Base-by-base conservation (phyloP, 2,888 invertebrate genomes). In the Leistus spinibarbis region DNA sequence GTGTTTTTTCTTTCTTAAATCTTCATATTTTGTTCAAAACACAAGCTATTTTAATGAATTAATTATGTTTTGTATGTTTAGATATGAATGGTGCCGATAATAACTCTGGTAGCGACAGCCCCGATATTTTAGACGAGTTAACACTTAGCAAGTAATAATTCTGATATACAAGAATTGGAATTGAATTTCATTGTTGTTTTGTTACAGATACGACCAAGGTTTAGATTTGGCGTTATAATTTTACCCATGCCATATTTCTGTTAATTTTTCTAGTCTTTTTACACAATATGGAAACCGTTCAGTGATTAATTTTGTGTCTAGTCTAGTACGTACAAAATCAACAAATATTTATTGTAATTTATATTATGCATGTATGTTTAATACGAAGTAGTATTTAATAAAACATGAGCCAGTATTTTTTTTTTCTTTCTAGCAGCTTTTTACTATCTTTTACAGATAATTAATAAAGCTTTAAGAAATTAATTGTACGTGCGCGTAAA, bases 121-220 rank as follows among this genome's bases (percentile, higher is more conserved):
- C 73, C n/a, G 73, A 73, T 67, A 73, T 73, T 67, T 60, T 73
- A 40, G 73, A 73, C 16, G 73, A 73, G 27, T 73, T 60, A 53
- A 67, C 27, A 53, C 66, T 73, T 56, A 67, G 62, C 54, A 73
- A 67, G 73, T 73, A 73, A 67, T 19, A 27, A 9, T 66, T 10
- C 5, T 40, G 40, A 1, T 7, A 40, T 40, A 40, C 13, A 40
- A 2, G 2, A 40, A 40, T 40, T 4, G 7, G 40, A 40, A 40
- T 40, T 40, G 1, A 13, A 3, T 1, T 40, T 40, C 10, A 40
- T 40, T 57, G 27, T 40, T 57, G 40, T 65, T 73, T 60, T 67
- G 62, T 73, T 73, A 7, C 24, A 73, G 73, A 67, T 53, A 67
- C 40, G 73, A 67, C 10, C 66, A 73, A 73, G 73, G 67, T 22